These are phyloP conservation scores for Drosophila prosaltans DNA, from an alignment of 1,140 invertebrate species.

Conservation along the genomic window DNA sequence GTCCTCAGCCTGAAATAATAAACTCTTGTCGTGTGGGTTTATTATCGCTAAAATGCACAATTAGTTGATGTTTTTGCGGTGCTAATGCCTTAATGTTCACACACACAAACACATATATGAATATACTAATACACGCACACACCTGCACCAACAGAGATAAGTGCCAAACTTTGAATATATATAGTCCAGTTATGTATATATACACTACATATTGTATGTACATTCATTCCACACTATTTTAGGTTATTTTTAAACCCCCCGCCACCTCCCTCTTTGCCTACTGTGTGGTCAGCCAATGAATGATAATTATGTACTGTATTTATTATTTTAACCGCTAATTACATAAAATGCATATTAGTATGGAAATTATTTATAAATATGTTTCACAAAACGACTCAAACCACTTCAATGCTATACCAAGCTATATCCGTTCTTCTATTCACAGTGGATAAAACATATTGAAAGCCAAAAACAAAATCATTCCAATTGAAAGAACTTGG, in stretches of 20 bases:
- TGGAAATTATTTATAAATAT: conserved; percentile 81
- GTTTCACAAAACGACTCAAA: conserved; percentile 64
- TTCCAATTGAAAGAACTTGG: no score
- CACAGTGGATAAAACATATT: neutral
- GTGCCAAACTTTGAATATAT: conserved; percentile 50
- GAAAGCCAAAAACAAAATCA: no score
- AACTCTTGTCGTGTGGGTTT: conserved; percentile 69
- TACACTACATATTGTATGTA: conserved; percentile 6
- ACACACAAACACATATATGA: conserved; percentile 26
- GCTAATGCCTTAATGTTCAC: conserved; percentile 74
- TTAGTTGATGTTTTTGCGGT: conserved; percentile 81
- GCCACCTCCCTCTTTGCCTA: conserved; percentile 14
- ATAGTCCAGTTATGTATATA: conserved; percentile 24
- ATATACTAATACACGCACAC: conserved; percentile 18
- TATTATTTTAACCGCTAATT: conserved; percentile 82
- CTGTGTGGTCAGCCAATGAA: conserved; percentile 71
- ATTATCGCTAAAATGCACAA: conserved; percentile 81
- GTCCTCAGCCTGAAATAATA: conserved; percentile 70
- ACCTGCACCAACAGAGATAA: conserved; percentile 63
- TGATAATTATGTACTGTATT: conserved; percentile 80
- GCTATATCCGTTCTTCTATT: neutral
- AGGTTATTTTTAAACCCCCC: conserved; percentile 20
- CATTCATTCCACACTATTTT: conserved; percentile 39
- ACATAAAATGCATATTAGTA: conserved; percentile 81
- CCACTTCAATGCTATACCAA: neutral